Evolutionary conservation across 2,113 vertebrate species (phyloP).

Genomic region (Ovis canadensis): DNA sequence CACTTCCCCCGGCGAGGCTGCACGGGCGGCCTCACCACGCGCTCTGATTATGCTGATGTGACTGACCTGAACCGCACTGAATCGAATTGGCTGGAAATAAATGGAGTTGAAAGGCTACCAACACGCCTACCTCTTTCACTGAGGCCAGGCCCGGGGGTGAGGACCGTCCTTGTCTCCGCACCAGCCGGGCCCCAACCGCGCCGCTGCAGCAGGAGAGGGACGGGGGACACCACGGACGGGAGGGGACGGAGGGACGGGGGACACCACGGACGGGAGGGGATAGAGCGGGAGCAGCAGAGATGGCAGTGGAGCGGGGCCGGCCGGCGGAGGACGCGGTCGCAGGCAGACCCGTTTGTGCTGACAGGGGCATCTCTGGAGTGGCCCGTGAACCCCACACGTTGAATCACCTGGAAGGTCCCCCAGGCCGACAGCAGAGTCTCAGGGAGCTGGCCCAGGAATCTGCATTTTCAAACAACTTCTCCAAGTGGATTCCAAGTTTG

Average conservation of each 20-base stretch:
- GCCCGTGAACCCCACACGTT: fast-evolving
- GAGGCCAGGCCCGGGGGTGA: not conserved
- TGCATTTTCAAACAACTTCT: not conserved
- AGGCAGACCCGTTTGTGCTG: fast-evolving
- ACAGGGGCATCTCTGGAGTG: fast-evolving
- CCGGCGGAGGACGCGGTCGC: fast-evolving
- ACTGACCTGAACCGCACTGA: not conserved
- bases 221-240: no score
- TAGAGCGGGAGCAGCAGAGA: not conserved
- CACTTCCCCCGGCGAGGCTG: not conserved
- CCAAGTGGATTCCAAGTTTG: not conserved
- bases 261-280: not conserved
- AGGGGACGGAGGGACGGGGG: no score
- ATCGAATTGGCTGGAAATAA: constrained; percentile 17
- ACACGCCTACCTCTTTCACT: not conserved
- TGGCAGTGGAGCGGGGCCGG: fast-evolving
- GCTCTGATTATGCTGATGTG: not conserved
- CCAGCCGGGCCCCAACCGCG: fast-evolving
- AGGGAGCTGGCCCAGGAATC: not conserved
- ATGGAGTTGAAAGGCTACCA: not conserved
- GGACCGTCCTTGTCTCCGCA: fast-evolving
- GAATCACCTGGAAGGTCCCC: fast-evolving
- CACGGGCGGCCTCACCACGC: not conserved
- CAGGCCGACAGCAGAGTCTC: not conserved
- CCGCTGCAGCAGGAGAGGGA: no score